Conservation (phyloP, 2,888 invertebrate genomes). For the Clanis bilineata region DNA sequence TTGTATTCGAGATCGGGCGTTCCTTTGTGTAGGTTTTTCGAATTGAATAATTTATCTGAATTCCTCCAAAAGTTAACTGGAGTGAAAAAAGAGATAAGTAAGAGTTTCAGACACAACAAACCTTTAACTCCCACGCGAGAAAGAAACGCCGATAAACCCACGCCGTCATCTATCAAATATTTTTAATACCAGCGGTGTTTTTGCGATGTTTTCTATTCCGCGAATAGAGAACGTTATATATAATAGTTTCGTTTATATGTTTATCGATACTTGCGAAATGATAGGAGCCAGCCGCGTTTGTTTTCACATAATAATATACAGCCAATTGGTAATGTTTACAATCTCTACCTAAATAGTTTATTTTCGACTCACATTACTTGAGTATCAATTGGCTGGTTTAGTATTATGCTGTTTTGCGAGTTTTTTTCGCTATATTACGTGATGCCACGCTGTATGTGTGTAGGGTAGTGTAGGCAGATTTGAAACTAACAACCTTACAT, state of each 20-base stretch:
- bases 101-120: no score
- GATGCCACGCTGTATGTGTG: no score
- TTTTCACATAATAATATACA: neutral
- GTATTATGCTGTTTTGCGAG: no score
- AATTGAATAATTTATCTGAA: no score
- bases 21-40: no score
- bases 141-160: neutral
- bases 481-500: no score
- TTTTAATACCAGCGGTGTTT: neutral
- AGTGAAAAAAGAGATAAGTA: no score
- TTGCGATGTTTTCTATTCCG: neutral
- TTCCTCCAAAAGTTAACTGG: no score
- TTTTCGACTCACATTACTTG: neutral
- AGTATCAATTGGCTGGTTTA: no score
- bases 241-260: neutral
- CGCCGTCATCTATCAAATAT: neutral
- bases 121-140: neutral
- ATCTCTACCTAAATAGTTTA: neutral
- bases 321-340: neutral
- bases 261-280: neutral
- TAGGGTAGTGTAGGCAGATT: no score
- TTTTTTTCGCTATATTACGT: no score
- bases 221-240: neutral
- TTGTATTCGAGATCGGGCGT: no score
- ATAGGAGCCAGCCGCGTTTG: neutral